phyloP scores from a whole-genome alignment of 2,113 vertebrate species.

The Daubentonia madagascariensis region DNA sequence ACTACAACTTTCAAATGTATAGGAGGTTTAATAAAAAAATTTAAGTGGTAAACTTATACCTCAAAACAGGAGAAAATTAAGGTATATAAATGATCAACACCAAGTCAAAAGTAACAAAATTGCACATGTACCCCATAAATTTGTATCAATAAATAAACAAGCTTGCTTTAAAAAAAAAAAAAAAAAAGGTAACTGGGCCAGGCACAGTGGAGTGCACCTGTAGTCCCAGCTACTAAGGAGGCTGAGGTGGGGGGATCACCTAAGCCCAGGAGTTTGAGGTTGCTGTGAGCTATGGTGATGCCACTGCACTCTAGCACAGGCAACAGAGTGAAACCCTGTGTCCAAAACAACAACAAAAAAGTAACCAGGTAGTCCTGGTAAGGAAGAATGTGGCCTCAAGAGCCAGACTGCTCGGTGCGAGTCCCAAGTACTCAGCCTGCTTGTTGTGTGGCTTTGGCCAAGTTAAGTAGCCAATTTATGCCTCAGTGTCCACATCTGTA shows the following conservation, averaged over 20 bases:
- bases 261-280: too few relatives aligned
- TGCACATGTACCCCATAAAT: too few relatives aligned
- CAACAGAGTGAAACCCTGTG: neutral
- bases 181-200: too few relatives aligned
- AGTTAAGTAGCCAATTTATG: neutral
- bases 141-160: too few relatives aligned
- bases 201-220: too few relatives aligned
- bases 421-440: neutral
- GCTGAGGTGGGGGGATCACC: too few relatives aligned
- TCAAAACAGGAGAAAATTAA: neutral
- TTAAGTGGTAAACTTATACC: neutral
- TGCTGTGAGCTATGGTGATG: too few relatives aligned
- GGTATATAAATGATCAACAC: neutral
- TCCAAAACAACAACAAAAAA: neutral
- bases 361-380: neutral
- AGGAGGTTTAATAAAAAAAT: neutral
- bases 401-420: neutral
- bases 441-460: neutral
- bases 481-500: conserved; percentile 3
- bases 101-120: neutral
- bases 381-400: neutral
- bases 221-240: too few relatives aligned
- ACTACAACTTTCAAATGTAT: neutral
- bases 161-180: too few relatives aligned
- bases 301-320: too few relatives aligned